phyloP scores from a whole-genome alignment of 2,888 invertebrate genomes.

The Orthosia cruda region DNA sequence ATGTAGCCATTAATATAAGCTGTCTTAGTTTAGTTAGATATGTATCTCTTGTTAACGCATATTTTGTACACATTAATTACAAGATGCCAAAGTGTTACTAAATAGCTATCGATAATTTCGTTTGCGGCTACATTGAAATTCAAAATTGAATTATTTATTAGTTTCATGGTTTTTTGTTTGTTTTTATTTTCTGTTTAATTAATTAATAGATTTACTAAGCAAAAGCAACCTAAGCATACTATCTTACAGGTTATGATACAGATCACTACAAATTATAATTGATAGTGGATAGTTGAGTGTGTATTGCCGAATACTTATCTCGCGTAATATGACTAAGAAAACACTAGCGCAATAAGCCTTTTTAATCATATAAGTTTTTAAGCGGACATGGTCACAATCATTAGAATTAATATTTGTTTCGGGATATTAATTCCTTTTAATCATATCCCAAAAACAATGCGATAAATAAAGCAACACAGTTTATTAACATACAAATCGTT shows the following conservation, averaged over 20 bases:
- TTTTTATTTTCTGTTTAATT: too few species aligned
- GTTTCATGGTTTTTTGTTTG: background rate
- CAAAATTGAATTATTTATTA: slow-evolving; percentile 15
- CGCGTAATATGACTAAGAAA: background rate
- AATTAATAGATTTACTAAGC: background rate
- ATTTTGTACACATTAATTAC: slow-evolving; percentile 34
- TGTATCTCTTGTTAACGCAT: slow-evolving; percentile 38
- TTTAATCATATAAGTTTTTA: too few species aligned
- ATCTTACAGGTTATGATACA: background rate
- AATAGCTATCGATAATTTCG: slow-evolving; percentile 4
- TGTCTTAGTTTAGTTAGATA: slow-evolving; percentile 33
- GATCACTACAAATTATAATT: background rate
- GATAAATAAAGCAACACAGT: slow-evolving; percentile 42
- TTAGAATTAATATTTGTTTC: too few species aligned
- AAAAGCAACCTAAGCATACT: too few species aligned
- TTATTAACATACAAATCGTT: slow-evolving; percentile 61
- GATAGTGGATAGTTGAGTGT: background rate
- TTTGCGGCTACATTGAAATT: background rate
- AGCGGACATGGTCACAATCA: too few species aligned
- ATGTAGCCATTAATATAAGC: slow-evolving; percentile 51
- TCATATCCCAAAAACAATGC: too few species aligned
- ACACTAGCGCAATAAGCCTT: slow-evolving; percentile 7
- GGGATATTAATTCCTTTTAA: too few species aligned
- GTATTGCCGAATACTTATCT: too few species aligned
- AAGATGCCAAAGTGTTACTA: slow-evolving; percentile 17